These are phyloP conservation scores for Mionectes olivaceus DNA, from an alignment of 2,797 vertebrate species.

Conservation along the genomic window DNA sequence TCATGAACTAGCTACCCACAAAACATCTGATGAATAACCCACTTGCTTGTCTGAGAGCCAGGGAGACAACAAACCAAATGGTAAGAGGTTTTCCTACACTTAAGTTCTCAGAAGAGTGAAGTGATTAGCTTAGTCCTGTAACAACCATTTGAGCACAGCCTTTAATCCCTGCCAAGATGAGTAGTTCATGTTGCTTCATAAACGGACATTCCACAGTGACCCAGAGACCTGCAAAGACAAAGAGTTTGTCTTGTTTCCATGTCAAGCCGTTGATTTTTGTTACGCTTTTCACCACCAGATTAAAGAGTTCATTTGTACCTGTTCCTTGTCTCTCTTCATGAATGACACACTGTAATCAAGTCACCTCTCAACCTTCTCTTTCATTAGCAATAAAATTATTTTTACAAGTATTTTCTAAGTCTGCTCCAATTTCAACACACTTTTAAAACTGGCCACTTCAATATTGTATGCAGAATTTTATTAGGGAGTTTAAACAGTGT, in stretches of 20 bases:
- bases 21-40: not conserved
- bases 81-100: not conserved
- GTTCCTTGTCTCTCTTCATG: not conserved
- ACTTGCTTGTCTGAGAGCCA: not conserved
- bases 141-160: not conserved
- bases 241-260: not conserved
- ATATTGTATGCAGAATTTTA: not conserved
- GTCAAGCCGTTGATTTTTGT: constrained; percentile 23
- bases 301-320: constrained; percentile 14
- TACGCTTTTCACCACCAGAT: not conserved
- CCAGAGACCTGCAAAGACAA: not conserved
- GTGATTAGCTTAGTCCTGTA: not conserved
- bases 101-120: not conserved
- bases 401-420: constrained; percentile 6
- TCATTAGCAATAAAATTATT: constrained; percentile 31
- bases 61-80: not conserved
- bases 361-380: constrained; percentile 10
- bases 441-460: not conserved
- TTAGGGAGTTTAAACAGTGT: not conserved
- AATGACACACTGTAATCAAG: constrained; percentile 23
- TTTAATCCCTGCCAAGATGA: not conserved
- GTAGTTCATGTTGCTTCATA: not conserved
- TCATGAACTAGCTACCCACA: not conserved
- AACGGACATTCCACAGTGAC: not conserved
- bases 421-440: not conserved